Evolutionary conservation across 1,140 invertebrate species (phyloP).

Genomic region (Apolygus lucorum): DNA sequence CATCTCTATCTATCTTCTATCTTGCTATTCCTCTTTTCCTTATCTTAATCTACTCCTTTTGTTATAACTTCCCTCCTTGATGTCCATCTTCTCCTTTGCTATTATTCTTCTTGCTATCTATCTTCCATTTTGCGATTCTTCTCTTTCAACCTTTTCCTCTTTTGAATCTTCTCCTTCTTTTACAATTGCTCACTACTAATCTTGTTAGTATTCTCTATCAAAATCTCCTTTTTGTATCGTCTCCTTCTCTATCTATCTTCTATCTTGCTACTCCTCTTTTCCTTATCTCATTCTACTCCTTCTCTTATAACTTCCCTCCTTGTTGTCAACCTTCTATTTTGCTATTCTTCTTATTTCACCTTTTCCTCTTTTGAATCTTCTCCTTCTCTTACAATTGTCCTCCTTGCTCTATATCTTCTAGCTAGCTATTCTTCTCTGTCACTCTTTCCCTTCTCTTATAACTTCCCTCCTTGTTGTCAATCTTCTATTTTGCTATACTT

Average conservation of each 20-base stretch:
- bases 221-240: background rate
- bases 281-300: background rate
- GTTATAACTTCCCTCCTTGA: too few species aligned
- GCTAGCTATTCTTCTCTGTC: background rate
- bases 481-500: background rate
- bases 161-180: constrained; percentile 2
- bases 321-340: background rate
- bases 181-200: background rate
- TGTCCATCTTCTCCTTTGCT: too few species aligned
- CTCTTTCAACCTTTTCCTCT: background rate
- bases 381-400: background rate
- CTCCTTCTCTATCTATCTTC: background rate
- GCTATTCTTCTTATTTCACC: background rate
- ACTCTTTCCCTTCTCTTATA: background rate
- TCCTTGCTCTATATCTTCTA: background rate
- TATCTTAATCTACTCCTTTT: too few species aligned
- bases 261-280: constrained; percentile 1
- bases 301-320: background rate
- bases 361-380: background rate
- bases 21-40: background rate
- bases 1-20: background rate
- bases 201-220: background rate
- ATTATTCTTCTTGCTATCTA: background rate
- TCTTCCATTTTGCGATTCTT: background rate
- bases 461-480: background rate